Base-by-base conservation (phyloP, 2,113 vertebrate species). In the Stigmatopora nigra region DNA sequence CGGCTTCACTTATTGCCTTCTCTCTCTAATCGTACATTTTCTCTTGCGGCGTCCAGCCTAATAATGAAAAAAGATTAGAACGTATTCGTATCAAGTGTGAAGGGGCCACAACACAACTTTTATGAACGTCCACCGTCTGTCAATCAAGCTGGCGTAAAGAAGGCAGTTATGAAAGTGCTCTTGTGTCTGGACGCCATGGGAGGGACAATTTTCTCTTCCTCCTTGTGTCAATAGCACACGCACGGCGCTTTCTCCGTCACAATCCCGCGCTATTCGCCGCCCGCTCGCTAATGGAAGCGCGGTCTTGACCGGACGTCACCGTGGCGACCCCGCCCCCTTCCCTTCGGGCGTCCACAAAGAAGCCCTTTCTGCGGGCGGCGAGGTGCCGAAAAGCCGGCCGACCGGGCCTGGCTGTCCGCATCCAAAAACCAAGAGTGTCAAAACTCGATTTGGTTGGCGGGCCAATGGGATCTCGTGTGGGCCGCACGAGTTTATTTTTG, bases 331-430 rank as follows among this genome's bases (percentile, higher is more conserved):
- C 20, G n/a, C 59, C 44, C 71, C 72, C 3, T 31, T 31, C 25
- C 25, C 25, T 31, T 31, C 25, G 25, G 25, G 25, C 25, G 25
- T 31, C 82, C 87, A 89, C 88, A 90, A 89, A 89, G 88, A 86
- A 65, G 72, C 69, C 71, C 86, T 88, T 90, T 90, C 83, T 90
- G 73, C 86, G 70, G 78, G 47, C 70, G 71, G 64, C 72, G 77
- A 90, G 87, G 88, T 87, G 89, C 84, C 88, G 88, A 90, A 86
- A 90, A 80, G 84, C 86, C 76, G 78, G 78, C 84, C 85, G 83
- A 56, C 49, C 66, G 81, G 84, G 82, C 68, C 68, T 73, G 68
- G 78, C 86, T 85, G 82, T 87, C 85, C 85, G 73, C 76, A 85
- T 63, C 60, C 55, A 6, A 74, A 74, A 79, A 84, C 83, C 88